These are phyloP conservation scores for Holothuria scabra DNA, from an alignment of 53 echinoderm and acorn worm genomes.

Conservation along the genomic window DNA sequence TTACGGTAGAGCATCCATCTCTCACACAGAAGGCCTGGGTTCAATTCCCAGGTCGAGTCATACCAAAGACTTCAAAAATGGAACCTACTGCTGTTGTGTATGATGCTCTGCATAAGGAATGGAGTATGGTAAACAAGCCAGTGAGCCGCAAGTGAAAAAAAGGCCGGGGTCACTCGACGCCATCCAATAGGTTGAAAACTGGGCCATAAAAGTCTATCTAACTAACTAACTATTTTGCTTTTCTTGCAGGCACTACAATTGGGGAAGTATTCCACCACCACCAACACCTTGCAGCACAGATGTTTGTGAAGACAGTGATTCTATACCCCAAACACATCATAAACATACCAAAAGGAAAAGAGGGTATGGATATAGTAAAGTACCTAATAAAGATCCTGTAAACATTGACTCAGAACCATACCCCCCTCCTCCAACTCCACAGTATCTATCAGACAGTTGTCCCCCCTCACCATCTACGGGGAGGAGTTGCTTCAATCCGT, in stretches of 20 bases:
- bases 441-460: constrained; percentile 90
- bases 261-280: constrained; percentile 93
- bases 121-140: too few species aligned
- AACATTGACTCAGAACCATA: constrained; percentile 88
- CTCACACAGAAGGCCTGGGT: too few species aligned
- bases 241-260: constrained; percentile 83
- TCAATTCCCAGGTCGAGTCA: too few species aligned
- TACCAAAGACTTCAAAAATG: too few species aligned
- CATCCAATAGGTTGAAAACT: too few species aligned
- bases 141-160: too few species aligned
- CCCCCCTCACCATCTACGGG: constrained; percentile 98
- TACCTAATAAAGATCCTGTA: constrained; percentile 76
- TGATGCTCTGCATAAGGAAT: too few species aligned
- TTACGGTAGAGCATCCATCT: too few species aligned
- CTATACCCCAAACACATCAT: constrained; percentile 56
- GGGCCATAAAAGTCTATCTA: too few species aligned
- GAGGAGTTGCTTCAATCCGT: constrained; percentile 93
- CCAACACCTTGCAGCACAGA: constrained; percentile 98
- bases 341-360: constrained; percentile 76
- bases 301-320: constrained; percentile 93
- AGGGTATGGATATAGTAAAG: constrained; percentile 79
- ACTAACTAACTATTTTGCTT: too few species aligned
- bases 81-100: too few species aligned
- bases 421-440: constrained; percentile 95
- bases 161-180: too few species aligned